These are phyloP conservation scores for Acromyrmex heyeri DNA, from an alignment of 1,140 invertebrate species.

Conservation along the genomic window DNA sequence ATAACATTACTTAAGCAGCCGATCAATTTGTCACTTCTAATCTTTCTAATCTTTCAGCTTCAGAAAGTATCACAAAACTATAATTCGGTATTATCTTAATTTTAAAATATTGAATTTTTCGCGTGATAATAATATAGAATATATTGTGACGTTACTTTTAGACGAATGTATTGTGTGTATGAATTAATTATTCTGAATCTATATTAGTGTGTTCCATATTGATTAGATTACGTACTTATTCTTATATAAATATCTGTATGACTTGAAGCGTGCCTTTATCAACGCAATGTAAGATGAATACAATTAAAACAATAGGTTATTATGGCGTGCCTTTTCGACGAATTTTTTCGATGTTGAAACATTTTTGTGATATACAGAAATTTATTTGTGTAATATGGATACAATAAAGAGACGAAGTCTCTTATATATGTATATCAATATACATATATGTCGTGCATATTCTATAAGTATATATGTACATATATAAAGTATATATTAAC, in stretches of 20 bases:
- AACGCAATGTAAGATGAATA: background rate
- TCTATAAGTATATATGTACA: background rate
- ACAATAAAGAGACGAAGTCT: background rate
- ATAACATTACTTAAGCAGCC: background rate
- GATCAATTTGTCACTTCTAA: slow-evolving; percentile 9
- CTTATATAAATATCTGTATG: slow-evolving; percentile 18
- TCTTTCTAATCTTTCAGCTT: background rate
- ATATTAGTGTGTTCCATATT: background rate
- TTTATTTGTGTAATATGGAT: slow-evolving; percentile 31
- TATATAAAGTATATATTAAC: slow-evolving; percentile 24
- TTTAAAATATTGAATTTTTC: background rate
- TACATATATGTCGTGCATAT: background rate
- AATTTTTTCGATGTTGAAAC: slow-evolving; percentile 34
- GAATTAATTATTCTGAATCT: slow-evolving; percentile 14
- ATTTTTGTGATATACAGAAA: slow-evolving; percentile 29
- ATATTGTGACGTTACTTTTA: slow-evolving; percentile 13
- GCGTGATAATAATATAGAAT: slow-evolving; percentile 5
- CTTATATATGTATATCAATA: background rate
- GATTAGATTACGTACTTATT: slow-evolving; percentile 40
- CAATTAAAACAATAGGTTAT: slow-evolving; percentile 18
- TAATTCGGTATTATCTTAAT: slow-evolving; percentile 9
- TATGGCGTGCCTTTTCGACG: slow-evolving; percentile 15
- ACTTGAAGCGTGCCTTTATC: slow-evolving; percentile 16
- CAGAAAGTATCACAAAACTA: background rate
- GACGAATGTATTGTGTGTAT: background rate